Evolutionary conservation across 2,797 vertebrate genomes (phyloP), one percentile per base, ranked within the genome.

Genomic region (Cossypha heuglini): DNA sequence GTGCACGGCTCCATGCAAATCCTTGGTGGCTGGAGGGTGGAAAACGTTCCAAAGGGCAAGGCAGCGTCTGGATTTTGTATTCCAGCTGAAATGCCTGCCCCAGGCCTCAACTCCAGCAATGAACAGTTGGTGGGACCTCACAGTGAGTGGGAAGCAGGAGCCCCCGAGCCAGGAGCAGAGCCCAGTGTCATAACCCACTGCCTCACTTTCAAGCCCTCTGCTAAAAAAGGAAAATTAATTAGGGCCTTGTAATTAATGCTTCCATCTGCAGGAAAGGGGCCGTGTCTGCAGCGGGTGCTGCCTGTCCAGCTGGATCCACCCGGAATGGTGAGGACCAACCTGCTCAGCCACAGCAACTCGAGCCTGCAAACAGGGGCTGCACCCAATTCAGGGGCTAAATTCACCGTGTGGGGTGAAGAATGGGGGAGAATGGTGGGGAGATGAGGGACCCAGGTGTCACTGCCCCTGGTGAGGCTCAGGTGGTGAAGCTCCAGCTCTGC

Each of bases 161-260:
- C 31, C 46, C 48, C 71, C 0, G 0, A n/a, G 26, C 38, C 1
- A 2, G 51, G 31, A 90, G 33, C 68, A 51, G 51, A 82, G 20
- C 63, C 22, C 74, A 26, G 45, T 3, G 2, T 40, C 6, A 2
- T 18, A 26, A 35, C 31, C 35, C 8, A 1, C 52, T 55, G 59
- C 80, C n/a, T 90, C 7, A 0, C 20, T 92, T 88, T 82, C 37
- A 78, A 16, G 35, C 45, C 61, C 17, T 58, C 81, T 84, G 58
- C 29, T 87, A 75, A 33, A 84, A 66, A 76, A 20, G 74, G 81
- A 74, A 91, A 66, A 94, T 96, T 63, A 87, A 87, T 93, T 42
- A 88, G 83, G 79, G 76, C 22, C 55, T 69, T 67, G 55, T 93
- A 93, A 95, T 96, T 84, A 94, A 64, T 5, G 71, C 54, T 92